Conservation (phyloP, 2,888 invertebrate genomes). For the Drosophila atroscutellata region DNA sequence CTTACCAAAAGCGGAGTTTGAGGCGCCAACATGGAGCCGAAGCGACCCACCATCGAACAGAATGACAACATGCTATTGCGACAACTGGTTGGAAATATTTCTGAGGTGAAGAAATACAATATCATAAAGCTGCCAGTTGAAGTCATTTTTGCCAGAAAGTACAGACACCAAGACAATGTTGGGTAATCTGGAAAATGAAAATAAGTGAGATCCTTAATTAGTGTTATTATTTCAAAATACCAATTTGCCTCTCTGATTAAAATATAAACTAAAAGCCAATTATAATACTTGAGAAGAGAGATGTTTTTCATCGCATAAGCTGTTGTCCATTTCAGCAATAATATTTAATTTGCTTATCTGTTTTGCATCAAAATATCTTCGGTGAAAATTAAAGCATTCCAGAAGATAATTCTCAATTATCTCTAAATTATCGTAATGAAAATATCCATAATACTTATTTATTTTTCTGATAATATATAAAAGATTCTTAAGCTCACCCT, state of each 20-base stretch:
- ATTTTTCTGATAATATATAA: neutral
- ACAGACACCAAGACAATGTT: slow-evolving; percentile 86
- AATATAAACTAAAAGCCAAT: neutral
- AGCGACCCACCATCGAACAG: slow-evolving; percentile 89
- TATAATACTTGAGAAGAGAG: no score
- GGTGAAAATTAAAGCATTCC: neutral
- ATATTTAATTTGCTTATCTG: neutral
- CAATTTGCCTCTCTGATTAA: neutral
- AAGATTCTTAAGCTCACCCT: slow-evolving; percentile 28
- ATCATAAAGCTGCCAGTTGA: slow-evolving; percentile 89
- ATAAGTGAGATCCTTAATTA: no score
- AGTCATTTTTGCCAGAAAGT: slow-evolving; percentile 88
- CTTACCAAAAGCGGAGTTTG: slow-evolving; percentile 88
- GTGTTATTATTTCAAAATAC: neutral
- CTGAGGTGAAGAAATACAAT: slow-evolving; percentile 89
- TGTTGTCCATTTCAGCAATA: no score
- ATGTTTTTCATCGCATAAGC: no score
- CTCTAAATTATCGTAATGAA: no score
- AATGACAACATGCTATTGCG: slow-evolving; percentile 89
- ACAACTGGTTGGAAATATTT: slow-evolving; percentile 89
- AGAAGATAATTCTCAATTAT: neutral
- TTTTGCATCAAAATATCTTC: neutral
- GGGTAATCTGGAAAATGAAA: slow-evolving; percentile 45
- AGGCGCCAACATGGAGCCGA: slow-evolving; percentile 89
- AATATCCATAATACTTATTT: neutral